phyloP scores from a whole-genome alignment of 2,797 vertebrate species.

The Micrastur ruficollis region DNA sequence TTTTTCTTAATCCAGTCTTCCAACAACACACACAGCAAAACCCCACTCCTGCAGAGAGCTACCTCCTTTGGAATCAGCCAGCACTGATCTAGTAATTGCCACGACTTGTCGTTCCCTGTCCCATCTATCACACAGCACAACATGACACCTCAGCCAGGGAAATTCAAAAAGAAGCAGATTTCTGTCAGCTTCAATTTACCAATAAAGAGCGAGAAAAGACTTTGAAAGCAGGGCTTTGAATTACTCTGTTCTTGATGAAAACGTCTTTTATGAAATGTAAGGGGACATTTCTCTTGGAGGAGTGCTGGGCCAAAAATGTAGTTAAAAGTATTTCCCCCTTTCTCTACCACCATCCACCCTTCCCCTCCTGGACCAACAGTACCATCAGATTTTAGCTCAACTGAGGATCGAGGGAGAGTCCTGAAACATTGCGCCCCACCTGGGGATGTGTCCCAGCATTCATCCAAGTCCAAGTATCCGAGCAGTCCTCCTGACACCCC shows the following conservation, averaged over 20 bases:
- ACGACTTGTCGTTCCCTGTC: not conserved
- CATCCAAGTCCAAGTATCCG: not conserved
- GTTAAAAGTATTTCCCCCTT: not conserved
- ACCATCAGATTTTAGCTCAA: not conserved
- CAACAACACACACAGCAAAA: not conserved
- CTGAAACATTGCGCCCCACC: not conserved
- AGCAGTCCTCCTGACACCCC: not conserved
- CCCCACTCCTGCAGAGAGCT: not conserved
- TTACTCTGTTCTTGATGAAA: not conserved
- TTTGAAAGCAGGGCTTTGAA: not conserved
- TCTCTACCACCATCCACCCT: not conserved
- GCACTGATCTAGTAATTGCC: not conserved
- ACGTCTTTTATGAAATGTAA: not conserved
- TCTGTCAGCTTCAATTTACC: conserved; percentile 33
- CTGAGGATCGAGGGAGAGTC: not conserved
- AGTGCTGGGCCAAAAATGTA: not conserved
- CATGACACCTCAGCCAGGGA: conserved; percentile 12
- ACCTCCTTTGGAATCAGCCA: not conserved
- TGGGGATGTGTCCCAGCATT: not conserved
- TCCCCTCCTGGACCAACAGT: not conserved
- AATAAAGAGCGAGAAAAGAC: not conserved
- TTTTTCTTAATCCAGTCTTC: not conserved
- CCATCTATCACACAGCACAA: not conserved
- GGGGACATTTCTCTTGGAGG: not conserved
- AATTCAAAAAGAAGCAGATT: conserved; percentile 41